Percentiles rank a stretch among this genome's conserved stretches.
Evolutionary conservation across 2,888 invertebrate species (phyloP).

Genomic region (Xanthia togata): DNA sequence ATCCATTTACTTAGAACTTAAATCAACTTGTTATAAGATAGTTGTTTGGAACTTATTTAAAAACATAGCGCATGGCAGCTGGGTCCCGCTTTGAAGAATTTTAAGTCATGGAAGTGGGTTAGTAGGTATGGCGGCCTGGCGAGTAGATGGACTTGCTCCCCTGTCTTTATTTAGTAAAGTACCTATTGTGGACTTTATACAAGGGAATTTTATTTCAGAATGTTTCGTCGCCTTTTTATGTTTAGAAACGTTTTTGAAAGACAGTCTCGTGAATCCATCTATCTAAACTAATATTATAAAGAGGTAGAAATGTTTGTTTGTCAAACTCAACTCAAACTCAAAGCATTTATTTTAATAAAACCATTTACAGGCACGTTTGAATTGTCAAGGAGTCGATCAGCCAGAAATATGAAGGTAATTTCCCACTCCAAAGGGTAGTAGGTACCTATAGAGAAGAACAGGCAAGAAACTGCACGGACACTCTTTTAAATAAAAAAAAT

Average conservation of each 20-base stretch:
- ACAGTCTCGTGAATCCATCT: neutral
- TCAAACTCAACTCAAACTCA: neutral
- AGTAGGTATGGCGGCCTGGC: neutral
- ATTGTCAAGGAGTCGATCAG: too few species aligned
- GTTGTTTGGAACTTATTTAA: slow-evolving; percentile 44
- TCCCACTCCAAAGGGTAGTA: too few species aligned
- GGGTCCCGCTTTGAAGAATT: slow-evolving; percentile 34
- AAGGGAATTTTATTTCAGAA: neutral
- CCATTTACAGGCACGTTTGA: too few species aligned
- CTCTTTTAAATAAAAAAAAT: too few species aligned
- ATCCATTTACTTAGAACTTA: slow-evolving; percentile 40
- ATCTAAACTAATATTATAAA: neutral
- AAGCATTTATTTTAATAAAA: too few species aligned
- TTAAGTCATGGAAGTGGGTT: slow-evolving; percentile 33
- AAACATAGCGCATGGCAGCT: slow-evolving; percentile 34
- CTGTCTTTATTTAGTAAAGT: neutral
- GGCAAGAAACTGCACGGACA: too few species aligned
- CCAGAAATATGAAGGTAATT: too few species aligned
- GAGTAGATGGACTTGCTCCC: neutral
- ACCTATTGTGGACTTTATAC: neutral
- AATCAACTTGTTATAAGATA: slow-evolving; percentile 41
- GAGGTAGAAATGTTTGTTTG: neutral
- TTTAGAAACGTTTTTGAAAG: neutral
- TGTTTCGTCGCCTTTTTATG: neutral
- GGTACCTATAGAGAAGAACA: too few species aligned